These are phyloP conservation scores for Heliocidaris tuberculata DNA, from an alignment of 35 echinoderm and acorn worm species.

Conservation along the genomic window DNA sequence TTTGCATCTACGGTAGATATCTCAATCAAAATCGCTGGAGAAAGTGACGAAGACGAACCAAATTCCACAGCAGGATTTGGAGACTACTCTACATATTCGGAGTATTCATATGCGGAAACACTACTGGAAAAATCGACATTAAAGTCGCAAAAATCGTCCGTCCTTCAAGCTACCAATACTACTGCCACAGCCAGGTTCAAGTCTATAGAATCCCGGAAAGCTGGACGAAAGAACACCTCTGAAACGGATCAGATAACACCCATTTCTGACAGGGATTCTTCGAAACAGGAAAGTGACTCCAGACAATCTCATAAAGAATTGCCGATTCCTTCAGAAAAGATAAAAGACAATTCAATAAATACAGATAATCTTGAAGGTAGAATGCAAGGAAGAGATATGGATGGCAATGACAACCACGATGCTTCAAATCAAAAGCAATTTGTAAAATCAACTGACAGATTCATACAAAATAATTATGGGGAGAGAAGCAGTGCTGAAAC, in stretches of 20 bases:
- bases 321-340: not conserved
- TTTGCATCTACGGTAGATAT: not conserved
- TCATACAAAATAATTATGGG: not conserved
- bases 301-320: not conserved
- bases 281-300: no score
- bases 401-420: not conserved
- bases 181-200: not conserved
- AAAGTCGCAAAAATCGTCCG: not conserved
- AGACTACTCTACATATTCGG: not conserved
- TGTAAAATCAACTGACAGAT: not conserved
- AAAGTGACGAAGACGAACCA: not conserved
- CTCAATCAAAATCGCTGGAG: not conserved
- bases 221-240: not conserved
- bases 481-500: not conserved
- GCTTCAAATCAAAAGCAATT: not conserved
- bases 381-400: no score
- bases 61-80: not conserved
- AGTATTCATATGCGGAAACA: not conserved
- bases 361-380: no score
- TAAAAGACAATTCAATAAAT: no score
- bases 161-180: not conserved
- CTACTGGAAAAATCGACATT: not conserved
- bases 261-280: not conserved
- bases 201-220: not conserved
- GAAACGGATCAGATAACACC: not conserved